A percentile compares a stretch with the other conserved stretches of the same genome.
These are phyloP conservation scores for Chloroceryle amazona DNA, from an alignment of 2,797 vertebrate genomes.

Conservation along the genomic window DNA sequence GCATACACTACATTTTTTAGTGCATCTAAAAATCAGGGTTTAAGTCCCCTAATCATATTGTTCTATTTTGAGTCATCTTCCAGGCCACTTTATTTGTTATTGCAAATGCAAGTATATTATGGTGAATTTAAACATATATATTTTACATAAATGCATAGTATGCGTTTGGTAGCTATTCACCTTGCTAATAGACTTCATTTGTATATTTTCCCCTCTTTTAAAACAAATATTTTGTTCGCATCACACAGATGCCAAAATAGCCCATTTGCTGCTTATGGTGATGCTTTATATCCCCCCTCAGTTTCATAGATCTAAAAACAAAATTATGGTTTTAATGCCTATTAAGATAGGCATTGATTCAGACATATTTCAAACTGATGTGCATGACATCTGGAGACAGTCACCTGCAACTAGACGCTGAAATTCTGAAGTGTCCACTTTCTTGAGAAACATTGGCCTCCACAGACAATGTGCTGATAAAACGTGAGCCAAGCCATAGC, in stretches of 20 bases:
- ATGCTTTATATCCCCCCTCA: background rate
- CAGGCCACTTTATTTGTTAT: constrained; percentile 41
- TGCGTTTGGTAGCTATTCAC: constrained; percentile 8
- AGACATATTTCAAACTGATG: background rate
- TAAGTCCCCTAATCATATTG: constrained; percentile 76
- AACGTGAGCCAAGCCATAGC: background rate
- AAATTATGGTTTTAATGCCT: background rate
- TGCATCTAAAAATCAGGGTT: constrained; percentile 73
- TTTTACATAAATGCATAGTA: background rate
- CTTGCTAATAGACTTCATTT: constrained; percentile 4
- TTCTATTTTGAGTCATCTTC: constrained; percentile 74
- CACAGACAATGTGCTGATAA: background rate
- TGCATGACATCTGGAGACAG: background rate
- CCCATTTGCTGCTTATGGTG: background rate
- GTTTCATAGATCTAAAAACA: background rate
- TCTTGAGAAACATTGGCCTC: background rate
- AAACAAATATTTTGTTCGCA: background rate
- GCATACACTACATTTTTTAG: constrained; percentile 80
- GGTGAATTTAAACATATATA: constrained; percentile 53
- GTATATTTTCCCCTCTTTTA: background rate
- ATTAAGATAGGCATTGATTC: background rate
- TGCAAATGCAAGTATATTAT: constrained; percentile 45
- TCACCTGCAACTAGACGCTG: background rate
- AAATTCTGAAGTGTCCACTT: background rate
- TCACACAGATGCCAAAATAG: background rate